Conservation (phyloP, 1,140 invertebrate genomes). For the Prorops nasuta region DNA sequence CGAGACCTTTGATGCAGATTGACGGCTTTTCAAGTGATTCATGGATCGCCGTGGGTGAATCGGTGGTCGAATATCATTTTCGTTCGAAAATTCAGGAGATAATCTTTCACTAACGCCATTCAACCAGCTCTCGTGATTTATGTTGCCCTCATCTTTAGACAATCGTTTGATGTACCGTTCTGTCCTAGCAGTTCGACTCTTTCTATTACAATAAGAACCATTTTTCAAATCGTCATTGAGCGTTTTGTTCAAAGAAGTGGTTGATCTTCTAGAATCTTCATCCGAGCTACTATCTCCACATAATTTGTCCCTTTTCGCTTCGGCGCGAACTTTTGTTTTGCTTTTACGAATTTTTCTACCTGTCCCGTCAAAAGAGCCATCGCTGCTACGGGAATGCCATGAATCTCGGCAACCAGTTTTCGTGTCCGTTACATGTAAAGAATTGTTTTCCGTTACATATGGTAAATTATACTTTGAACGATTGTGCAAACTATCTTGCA, state of each 20-base stretch:
- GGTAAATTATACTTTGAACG: no score
- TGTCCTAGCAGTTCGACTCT: conserved; percentile 68
- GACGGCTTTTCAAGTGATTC: conserved; percentile 8
- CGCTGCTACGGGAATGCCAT: conserved; percentile 43
- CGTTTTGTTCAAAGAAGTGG: conserved; percentile 64
- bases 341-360: conserved; percentile 60
- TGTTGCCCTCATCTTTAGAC: conserved; percentile 63
- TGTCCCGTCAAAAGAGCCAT: conserved; percentile 55
- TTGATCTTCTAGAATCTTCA: conserved; percentile 66
- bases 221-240: conserved; percentile 61
- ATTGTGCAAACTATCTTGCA: conserved; percentile 10
- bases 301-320: conserved; percentile 64
- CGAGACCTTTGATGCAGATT: neutral
- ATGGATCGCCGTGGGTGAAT: conserved; percentile 10
- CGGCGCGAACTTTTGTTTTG: conserved; percentile 63
- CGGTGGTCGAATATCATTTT: conserved; percentile 5
- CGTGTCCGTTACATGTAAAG: neutral
- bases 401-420: conserved; percentile 13
- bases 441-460: neutral
- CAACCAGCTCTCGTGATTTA: neutral
- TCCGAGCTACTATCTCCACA: conserved; percentile 70
- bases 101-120: conserved; percentile 20
- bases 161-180: conserved; percentile 75
- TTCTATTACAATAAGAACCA: conserved; percentile 51
- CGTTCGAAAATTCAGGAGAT: neutral